phyloP scores from a whole-genome alignment of 2,113 vertebrate species.

The Lontra canadensis region DNA sequence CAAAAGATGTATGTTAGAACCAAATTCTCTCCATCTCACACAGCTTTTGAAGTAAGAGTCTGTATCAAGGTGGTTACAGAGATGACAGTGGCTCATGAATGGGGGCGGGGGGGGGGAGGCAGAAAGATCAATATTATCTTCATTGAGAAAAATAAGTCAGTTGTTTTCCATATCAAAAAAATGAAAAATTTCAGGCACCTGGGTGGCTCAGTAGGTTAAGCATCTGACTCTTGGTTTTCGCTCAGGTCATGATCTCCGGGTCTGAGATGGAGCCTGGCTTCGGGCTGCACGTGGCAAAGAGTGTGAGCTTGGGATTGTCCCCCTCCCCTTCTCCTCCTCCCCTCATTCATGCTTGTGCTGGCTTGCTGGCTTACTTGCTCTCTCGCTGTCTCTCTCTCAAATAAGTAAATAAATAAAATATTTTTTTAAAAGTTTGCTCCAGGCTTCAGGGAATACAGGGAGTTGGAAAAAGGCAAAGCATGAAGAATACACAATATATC shows the following conservation, averaged over 20 bases:
- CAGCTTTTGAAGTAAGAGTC: slow-evolving; percentile 63
- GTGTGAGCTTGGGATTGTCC: background rate
- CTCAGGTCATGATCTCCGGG: background rate
- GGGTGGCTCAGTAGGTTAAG: background rate
- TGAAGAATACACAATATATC: background rate
- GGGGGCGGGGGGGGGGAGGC: too few relatives aligned
- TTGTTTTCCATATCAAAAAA: slow-evolving; percentile 50
- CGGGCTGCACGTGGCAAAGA: background rate
- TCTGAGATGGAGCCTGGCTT: background rate
- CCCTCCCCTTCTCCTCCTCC: background rate
- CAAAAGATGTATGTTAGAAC: slow-evolving; percentile 11
- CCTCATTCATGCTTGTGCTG: too few relatives aligned
- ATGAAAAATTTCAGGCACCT: background rate
- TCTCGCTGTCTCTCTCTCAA: too few relatives aligned
- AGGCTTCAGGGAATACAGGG: background rate
- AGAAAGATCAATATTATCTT: slow-evolving; percentile 45
- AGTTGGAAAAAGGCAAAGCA: background rate
- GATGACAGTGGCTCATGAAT: slow-evolving; percentile 50
- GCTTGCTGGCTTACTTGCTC: too few relatives aligned
- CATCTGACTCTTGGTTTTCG: background rate
- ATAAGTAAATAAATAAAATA: background rate
- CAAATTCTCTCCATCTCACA: background rate
- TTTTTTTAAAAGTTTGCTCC: background rate
- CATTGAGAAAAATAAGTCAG: slow-evolving; percentile 69
- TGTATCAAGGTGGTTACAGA: slow-evolving; percentile 58